A percentile compares a stretch with the other conserved stretches of the same genome.
Conservation (phyloP, 1,140 invertebrate species). For the Diploscapter pachys region DNA sequence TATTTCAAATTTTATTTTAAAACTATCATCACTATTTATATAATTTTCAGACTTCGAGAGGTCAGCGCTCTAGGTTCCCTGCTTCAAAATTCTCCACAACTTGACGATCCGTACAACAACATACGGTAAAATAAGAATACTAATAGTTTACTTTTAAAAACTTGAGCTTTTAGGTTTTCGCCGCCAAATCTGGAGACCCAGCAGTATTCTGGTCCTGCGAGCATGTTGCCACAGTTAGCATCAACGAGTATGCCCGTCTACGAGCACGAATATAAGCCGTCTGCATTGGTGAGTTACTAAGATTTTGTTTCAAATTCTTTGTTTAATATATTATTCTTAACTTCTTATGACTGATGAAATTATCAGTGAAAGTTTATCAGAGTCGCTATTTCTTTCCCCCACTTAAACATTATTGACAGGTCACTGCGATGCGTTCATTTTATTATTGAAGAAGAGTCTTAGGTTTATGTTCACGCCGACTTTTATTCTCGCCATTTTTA, state of each 20-base stretch:
- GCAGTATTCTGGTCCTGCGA: constrained; percentile 23
- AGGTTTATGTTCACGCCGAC: no score
- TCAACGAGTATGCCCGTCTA: background rate
- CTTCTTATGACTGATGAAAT: background rate
- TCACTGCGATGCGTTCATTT: no score
- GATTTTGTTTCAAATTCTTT: no score
- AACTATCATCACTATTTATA: background rate
- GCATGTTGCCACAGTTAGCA: constrained; percentile 11
- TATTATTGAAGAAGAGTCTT: no score
- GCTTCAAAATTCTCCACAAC: constrained; percentile 5
- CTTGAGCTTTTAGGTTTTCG: constrained; percentile 7
- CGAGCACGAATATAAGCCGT: background rate
- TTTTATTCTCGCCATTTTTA: no score
- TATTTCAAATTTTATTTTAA: constrained; percentile 1
- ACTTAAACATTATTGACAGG: background rate
- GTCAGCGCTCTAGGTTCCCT: constrained; percentile 22
- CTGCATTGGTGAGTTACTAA: constrained; percentile 3
- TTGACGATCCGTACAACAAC: background rate
- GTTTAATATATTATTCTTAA: no score
- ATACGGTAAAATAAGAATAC: background rate
- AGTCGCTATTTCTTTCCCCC: background rate
- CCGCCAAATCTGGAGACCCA: constrained; percentile 20
- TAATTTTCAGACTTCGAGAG: constrained; percentile 13
- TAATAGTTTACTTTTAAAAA: no score
- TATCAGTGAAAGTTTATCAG: constrained; percentile 1